Evolutionary conservation across 2,113 vertebrate species (phyloP).

Genomic region (Chloroceryle aenea): DNA sequence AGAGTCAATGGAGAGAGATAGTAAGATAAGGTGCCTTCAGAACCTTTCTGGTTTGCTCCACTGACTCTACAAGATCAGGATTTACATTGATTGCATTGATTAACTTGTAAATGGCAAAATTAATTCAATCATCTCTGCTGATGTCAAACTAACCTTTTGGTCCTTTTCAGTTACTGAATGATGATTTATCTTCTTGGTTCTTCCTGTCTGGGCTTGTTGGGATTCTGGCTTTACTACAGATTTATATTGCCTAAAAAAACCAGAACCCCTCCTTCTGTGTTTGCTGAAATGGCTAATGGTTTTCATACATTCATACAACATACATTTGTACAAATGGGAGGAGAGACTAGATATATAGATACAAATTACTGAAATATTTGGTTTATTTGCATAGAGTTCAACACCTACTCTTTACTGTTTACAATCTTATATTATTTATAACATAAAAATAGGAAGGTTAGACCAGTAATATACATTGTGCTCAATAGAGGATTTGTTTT

Average conservation of each 20-base stretch:
- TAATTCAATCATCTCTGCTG: not conserved
- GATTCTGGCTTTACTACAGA: not conserved
- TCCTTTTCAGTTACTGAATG: not conserved
- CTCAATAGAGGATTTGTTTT: not conserved
- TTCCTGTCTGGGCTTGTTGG: not conserved
- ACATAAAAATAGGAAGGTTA: not conserved
- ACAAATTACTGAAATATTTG: not conserved
- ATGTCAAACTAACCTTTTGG: not conserved
- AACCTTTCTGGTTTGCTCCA: not conserved
- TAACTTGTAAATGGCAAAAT: not conserved
- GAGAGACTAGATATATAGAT: not conserved
- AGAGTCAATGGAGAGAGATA: not conserved
- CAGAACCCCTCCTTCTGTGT: not conserved
- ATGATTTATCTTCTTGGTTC: not conserved
- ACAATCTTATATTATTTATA: not conserved
- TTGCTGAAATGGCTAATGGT: not conserved
- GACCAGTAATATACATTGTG: not conserved
- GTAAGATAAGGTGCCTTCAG: not conserved
- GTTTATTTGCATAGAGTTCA: not conserved
- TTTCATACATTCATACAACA: not conserved
- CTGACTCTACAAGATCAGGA: not conserved
- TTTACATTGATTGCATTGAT: not conserved
- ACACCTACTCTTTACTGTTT: not conserved
- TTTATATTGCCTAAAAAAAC: not conserved
- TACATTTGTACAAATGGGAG: not conserved